Percentiles rank a stretch among this genome's conserved stretches.
phyloP scores from a whole-genome alignment of 2,888 invertebrate genomes.

The Sphinx pinastri region DNA sequence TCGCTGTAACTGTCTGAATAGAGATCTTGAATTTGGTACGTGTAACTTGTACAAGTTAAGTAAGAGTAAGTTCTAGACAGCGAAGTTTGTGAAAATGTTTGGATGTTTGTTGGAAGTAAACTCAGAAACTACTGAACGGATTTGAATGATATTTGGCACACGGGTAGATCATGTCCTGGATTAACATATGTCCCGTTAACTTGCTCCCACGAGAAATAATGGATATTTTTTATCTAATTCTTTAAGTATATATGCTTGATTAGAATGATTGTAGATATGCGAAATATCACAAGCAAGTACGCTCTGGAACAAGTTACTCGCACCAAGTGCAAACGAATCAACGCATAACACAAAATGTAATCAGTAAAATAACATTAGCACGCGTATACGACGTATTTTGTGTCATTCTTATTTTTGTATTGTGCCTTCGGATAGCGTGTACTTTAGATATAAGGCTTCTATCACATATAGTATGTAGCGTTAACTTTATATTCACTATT shows the following conservation, averaged over 20 bases:
- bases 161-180: too few relatives aligned
- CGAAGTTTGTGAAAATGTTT: too few relatives aligned
- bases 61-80: neutral
- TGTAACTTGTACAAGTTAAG: neutral
- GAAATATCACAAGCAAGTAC: neutral
- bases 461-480: slow-evolving; percentile 34
- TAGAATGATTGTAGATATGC: neutral
- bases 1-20: slow-evolving; percentile 12
- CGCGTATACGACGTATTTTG: slow-evolving; percentile 21
- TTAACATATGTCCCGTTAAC: too few relatives aligned
- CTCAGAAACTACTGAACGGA: too few relatives aligned
- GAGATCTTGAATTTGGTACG: neutral
- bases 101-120: too few relatives aligned
- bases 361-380: slow-evolving; percentile 11
- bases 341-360: slow-evolving; percentile 18
- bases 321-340: neutral
- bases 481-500: slow-evolving; percentile 29
- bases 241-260: neutral
- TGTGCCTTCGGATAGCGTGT: slow-evolving; percentile 48
- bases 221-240: too few relatives aligned
- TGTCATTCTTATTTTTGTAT: slow-evolving; percentile 33
- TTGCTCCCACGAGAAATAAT: too few relatives aligned
- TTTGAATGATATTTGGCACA: too few relatives aligned
- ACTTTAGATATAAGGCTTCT: slow-evolving; percentile 35
- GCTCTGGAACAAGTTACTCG: neutral